Base-by-base conservation (phyloP, 2,797 vertebrate genomes). In the Scolopax rusticola region DNA sequence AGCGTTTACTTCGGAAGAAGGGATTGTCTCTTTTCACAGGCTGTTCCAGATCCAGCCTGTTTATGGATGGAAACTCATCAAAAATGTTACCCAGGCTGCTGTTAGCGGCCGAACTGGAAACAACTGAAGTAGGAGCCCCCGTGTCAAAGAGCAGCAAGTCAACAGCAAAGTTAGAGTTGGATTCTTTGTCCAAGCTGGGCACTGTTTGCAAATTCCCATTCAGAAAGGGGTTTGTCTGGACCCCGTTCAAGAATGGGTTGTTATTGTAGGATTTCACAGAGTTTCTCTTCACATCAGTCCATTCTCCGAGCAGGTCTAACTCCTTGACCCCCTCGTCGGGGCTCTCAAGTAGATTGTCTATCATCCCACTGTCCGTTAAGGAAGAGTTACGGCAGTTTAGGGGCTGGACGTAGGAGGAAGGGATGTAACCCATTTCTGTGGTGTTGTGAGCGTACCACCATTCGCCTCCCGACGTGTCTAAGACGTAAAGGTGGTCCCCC, bases 361-460 rank as follows among this genome's bases (percentile, higher is more conserved):
- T 99, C 98, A 99, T 98, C 2, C 99, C 99, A 0, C 99, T 99
- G 98, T 99, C 99, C 0, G 99, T 99, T n/a, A 99, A 98, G 2
- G 98, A 99, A 12, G 99, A 99, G 97, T 98, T 98, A 51, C 99
- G 98, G 96, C 98, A 98, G 97, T 97, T 98, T 6, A 99, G 68
- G 0, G 99, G 99, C 95, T 99, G 99, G 60, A 99, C 99, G 0
- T 99, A 99, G 65, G 99, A 99, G 6, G 99, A 98, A 0, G 99
- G 99, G 95, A 99, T 99, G 97, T 99, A 99, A 17, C 99, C 99
- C 99, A 99, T 99, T 94, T 99, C 99, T 0, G 97, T 99, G 97
- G 99, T 99, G 97, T 99, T 99, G 98, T 99, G 99, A 6, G 99
- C 99, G 0, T 99, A 99, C 99, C 99, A 99, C 99, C 99, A 99